A percentile compares a stretch with the other conserved stretches of the same genome.
Conservation (phyloP, 1,140 invertebrate species). For the Ceratosolen solmsi region DNA sequence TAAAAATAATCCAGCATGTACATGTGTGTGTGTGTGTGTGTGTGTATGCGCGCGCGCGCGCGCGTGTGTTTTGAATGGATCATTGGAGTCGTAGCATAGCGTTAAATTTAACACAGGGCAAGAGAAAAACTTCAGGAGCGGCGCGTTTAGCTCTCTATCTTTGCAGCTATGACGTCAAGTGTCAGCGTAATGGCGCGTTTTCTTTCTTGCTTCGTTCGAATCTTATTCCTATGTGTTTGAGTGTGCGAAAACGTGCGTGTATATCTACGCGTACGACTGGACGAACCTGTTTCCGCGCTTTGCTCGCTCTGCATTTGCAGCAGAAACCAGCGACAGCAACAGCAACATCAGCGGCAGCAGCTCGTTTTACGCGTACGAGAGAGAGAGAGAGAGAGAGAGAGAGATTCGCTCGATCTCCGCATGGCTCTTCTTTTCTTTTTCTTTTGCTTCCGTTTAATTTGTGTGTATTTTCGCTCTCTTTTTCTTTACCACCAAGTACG, state of each 20-base stretch:
- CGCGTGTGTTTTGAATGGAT: no score
- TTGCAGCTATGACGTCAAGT: constrained; percentile 35
- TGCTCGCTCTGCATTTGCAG: constrained; percentile 14
- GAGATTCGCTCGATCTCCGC: constrained; percentile 26
- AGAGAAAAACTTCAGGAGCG: constrained; percentile 7
- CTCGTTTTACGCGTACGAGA: constrained; percentile 20
- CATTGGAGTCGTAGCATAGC: no score
- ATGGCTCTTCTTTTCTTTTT: background rate
- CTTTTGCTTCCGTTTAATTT: constrained; percentile 40
- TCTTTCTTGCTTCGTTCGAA: constrained; percentile 15
- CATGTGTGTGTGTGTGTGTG: no score
- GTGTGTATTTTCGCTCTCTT: constrained; percentile 17
- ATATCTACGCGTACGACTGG: constrained; percentile 30
- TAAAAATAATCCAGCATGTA: background rate
- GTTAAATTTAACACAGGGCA: constrained; percentile 25
- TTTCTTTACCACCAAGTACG: background rate
- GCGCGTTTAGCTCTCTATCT: background rate
- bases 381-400: constrained; percentile 12
- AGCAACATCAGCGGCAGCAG: background rate
- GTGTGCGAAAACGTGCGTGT: background rate
- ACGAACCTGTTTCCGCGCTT: constrained; percentile 50
- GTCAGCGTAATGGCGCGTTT: constrained; percentile 19
- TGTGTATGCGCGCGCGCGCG: no score
- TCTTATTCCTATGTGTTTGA: background rate
- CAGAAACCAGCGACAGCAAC: background rate